phyloP scores from a whole-genome alignment of 2,113 vertebrate species.

The Budorcas taxicolor region DNA sequence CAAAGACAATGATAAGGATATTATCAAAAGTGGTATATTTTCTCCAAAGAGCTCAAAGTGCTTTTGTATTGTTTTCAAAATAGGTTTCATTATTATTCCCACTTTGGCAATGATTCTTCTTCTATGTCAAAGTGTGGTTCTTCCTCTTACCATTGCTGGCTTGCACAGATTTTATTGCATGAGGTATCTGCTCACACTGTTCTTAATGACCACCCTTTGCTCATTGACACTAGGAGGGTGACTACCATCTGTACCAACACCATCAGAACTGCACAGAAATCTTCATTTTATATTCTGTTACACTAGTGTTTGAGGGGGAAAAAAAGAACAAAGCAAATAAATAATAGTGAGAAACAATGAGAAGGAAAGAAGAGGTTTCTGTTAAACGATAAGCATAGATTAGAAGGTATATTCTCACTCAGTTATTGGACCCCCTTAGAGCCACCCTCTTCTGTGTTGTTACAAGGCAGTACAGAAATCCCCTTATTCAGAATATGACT shows the following conservation, averaged over 20 bases:
- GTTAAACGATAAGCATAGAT: neutral
- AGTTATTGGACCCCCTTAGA: neutral
- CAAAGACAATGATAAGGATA: neutral
- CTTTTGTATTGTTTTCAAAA: conserved; percentile 17
- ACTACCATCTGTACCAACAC: conserved; percentile 47
- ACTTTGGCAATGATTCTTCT: neutral
- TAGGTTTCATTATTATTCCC: neutral
- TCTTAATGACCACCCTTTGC: conserved; percentile 23
- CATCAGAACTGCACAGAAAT: neutral
- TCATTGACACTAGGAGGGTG: conserved; percentile 43
- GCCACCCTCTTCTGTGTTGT: neutral
- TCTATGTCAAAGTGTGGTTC: neutral
- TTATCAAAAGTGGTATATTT: conserved; percentile 3
- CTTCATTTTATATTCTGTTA: neutral
- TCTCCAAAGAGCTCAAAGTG: neutral
- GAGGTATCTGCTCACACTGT: conserved; percentile 30
- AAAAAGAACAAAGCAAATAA: neutral
- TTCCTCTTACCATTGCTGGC: neutral
- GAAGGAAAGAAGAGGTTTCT: neutral
- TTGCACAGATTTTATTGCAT: neutral
- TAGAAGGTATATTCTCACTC: neutral
- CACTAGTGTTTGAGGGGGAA: neutral
- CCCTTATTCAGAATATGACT: neutral
- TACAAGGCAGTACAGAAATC: neutral
- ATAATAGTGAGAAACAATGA: neutral